A percentile compares a stretch with the other conserved stretches of the same genome.
phyloP scores from a whole-genome alignment of 2,113 vertebrate genomes.

The Poeciliopsis retropinna region DNA sequence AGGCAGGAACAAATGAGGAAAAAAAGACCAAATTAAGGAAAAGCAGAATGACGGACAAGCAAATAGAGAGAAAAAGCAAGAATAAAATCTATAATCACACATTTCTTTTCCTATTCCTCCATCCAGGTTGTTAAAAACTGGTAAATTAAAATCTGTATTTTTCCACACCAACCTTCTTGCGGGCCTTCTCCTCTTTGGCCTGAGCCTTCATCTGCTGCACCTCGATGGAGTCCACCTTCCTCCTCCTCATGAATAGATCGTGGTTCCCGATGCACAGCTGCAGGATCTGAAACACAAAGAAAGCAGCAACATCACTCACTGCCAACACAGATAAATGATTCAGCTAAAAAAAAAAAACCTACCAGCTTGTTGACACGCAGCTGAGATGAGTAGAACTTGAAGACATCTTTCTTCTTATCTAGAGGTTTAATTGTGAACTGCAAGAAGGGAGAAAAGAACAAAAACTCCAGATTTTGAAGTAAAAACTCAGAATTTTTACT shows the following conservation, averaged over 20 bases:
- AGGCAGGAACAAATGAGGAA: neutral
- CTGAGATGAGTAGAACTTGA: conserved; percentile 93
- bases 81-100: neutral
- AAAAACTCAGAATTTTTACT: neutral
- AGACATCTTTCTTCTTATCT: conserved; percentile 93
- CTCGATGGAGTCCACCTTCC: conserved; percentile 91
- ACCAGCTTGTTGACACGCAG: conserved; percentile 92
- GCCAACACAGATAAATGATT: neutral
- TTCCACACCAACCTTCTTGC: conserved; percentile 84
- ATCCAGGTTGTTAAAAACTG: neutral
- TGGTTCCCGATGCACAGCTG: conserved; percentile 93
- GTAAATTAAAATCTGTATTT: neutral
- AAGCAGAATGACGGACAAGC: neutral
- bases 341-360: conserved; percentile 46
- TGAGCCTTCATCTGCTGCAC: conserved; percentile 95
- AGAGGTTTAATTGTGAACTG: conserved; percentile 92
- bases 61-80: neutral
- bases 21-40: neutral
- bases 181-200: conserved; percentile 90
- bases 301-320: neutral
- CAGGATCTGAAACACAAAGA: conserved; percentile 79
- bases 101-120: neutral
- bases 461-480: neutral
- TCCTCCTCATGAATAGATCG: conserved; percentile 89
- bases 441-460: conserved; percentile 7